Evolutionary conservation across 2,888 invertebrate genomes (phyloP), one percentile per base, ranked within the genome.

Genomic region (Xestobium rufovillosum): DNA sequence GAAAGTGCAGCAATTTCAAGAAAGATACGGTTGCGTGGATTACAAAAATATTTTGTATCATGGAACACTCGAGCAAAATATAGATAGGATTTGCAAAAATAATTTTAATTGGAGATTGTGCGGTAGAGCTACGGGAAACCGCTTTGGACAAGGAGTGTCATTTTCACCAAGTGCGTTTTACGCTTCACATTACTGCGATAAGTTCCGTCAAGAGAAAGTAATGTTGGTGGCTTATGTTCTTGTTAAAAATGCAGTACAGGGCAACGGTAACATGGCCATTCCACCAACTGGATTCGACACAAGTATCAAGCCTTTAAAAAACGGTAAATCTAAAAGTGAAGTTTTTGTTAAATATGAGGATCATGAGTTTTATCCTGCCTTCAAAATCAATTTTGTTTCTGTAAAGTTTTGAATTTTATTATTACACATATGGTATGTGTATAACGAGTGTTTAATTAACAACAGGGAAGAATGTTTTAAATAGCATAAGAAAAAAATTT

Each of bases 141-240:
- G 28, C 15, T 44, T 31, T 17, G 44, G 44, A 17, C 26, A 36
- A 13, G 44, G 44, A 6, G 36, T 44, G 2, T 36, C 38, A 34
- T 44, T 44, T 31, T 40, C 44, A n/a, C 39, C 42, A 8, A 33
- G 40, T 19, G 30, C 40, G 1, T 38, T 35, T 25, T 44, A 44
- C 29, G 38, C 44, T 4, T 31, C 39, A n/a, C 14, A 34, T 13
- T 44, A 42, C 31, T 40, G 39, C 12, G 36, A 26, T 17, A 10
- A 12, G 6, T 9, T 26, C 3, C 4, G 4, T 13, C 12, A 13
- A 14, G 10, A 38, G 19, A 38, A 38, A 33, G 38, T 38, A 4
- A 33, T 38, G 27, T 14, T 38, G 12, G 12, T 27, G 2, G 38
- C 38, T 2, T 33, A 33, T 29, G 38, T 38, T 4, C 29, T 38